A percentile compares a stretch with the other conserved stretches of the same genome.
These are phyloP conservation scores for Herminia tarsipennalis DNA, from an alignment of 2,888 invertebrate species.

Conservation along the genomic window DNA sequence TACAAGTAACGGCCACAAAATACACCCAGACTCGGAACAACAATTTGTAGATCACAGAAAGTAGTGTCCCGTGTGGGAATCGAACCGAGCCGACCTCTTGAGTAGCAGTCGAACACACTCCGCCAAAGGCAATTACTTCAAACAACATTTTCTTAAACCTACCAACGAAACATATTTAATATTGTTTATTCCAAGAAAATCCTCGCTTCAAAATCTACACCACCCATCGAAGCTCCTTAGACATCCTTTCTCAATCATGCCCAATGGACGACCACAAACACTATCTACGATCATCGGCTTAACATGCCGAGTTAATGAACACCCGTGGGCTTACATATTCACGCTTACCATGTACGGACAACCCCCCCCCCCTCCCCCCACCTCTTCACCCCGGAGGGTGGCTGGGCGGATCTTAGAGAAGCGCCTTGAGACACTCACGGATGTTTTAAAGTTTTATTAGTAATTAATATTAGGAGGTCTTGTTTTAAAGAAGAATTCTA, in stretches of 20 bases:
- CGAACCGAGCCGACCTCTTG: too few species aligned
- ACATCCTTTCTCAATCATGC: slow-evolving; percentile 32
- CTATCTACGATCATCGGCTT: slow-evolving; percentile 72
- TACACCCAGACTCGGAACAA: too few species aligned
- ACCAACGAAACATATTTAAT: too few species aligned
- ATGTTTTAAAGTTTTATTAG: slow-evolving; percentile 46
- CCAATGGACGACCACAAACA: slow-evolving; percentile 46
- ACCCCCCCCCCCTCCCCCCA: slow-evolving; percentile 6
- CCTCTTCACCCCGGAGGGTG: slow-evolving; percentile 37
- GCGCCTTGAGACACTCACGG: slow-evolving; percentile 54
- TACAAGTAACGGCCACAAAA: too few species aligned
- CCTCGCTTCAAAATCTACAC: too few species aligned
- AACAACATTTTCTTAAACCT: too few species aligned
- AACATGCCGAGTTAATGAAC: slow-evolving; percentile 79
- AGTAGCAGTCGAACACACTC: too few species aligned
- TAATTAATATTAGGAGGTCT: slow-evolving; percentile 42
- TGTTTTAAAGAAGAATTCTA: slow-evolving; percentile 23
- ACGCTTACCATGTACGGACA: slow-evolving; percentile 55
- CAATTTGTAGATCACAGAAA: too few species aligned
- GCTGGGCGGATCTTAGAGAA: slow-evolving; percentile 44
- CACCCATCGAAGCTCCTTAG: slow-evolving; percentile 8
- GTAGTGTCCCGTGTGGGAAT: too few species aligned
- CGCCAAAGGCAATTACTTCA: too few species aligned
- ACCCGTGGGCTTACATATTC: slow-evolving; percentile 60
- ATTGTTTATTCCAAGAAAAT: too few species aligned